Percentiles rank a stretch among this genome's conserved stretches.
These are phyloP conservation scores for Gambusia yucatana DNA, from an alignment of 2,797 vertebrate species.

Conservation along the genomic window DNA sequence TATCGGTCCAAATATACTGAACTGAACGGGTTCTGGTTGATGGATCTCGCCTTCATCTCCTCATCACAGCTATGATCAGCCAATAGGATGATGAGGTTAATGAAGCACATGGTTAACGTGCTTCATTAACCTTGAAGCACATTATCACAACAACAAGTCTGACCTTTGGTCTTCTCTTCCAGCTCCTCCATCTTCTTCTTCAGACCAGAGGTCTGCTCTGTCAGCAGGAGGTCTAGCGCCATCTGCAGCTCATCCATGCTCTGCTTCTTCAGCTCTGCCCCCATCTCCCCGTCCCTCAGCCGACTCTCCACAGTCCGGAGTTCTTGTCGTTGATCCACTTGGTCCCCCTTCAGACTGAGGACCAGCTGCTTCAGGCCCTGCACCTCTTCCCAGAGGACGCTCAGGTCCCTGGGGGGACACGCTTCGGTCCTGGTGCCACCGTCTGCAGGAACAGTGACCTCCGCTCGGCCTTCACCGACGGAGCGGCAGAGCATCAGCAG, in stretches of 20 bases:
- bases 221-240: not conserved
- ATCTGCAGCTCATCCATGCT: constrained; percentile 30
- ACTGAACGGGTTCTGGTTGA: not conserved
- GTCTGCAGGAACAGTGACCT: not conserved
- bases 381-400: constrained; percentile 59
- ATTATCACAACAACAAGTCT: no score
- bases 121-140: no score
- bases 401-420: not conserved
- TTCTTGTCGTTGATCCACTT: constrained; percentile 50
- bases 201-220: constrained; percentile 18
- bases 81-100: not conserved
- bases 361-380: constrained; percentile 60
- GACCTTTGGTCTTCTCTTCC: constrained; percentile 45
- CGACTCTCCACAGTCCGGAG: constrained; percentile 53
- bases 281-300: constrained; percentile 53
- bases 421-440: not conserved
- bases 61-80: not conserved
- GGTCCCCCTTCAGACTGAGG: constrained; percentile 48
- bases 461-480: not conserved
- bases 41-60: not conserved
- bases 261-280: constrained; percentile 24
- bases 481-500: constrained; percentile 39
- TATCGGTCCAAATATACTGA: not conserved
- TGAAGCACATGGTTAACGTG: not conserved
- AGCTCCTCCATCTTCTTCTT: constrained; percentile 35